These are phyloP conservation scores for Dromococcyx pavoninus DNA, from an alignment of 2,797 vertebrate genomes.

Conservation along the genomic window DNA sequence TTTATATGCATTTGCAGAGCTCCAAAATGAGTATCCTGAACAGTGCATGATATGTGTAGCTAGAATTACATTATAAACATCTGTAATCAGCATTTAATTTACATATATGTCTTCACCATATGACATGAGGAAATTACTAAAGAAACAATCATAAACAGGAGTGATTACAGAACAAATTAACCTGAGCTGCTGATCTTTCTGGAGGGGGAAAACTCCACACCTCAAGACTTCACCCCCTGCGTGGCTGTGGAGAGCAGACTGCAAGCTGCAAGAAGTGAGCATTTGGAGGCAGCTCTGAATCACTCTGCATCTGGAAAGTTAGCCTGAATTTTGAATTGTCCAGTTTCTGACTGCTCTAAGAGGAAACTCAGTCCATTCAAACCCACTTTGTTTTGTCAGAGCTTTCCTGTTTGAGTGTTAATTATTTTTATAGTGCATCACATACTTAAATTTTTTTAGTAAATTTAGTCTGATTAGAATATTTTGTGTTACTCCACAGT, in stretches of 20 bases:
- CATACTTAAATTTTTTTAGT: neutral
- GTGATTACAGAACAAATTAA: neutral
- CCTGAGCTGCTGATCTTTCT: neutral
- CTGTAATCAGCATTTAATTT: neutral
- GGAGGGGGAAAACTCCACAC: too few species aligned
- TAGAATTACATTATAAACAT: neutral
- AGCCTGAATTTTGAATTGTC: neutral
- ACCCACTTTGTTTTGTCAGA: neutral
- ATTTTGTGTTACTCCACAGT: neutral
- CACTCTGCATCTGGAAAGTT: fast-evolving
- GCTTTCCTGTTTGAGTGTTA: neutral
- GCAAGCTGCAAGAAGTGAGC: fast-evolving
- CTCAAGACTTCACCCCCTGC: fast-evolving
- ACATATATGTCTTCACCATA: neutral
- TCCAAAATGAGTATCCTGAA: neutral
- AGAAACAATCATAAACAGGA: neutral
- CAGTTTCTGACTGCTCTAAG: neutral
- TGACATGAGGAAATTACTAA: neutral
- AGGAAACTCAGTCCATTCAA: neutral
- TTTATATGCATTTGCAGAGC: neutral
- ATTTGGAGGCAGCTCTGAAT: fast-evolving
- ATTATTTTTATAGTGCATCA: neutral
- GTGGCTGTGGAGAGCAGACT: fast-evolving
- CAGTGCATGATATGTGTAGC: fast-evolving
- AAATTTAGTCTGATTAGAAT: neutral